phyloP scores from a whole-genome alignment of 2,888 invertebrate genomes.

The Amblyteles armatorius region DNA sequence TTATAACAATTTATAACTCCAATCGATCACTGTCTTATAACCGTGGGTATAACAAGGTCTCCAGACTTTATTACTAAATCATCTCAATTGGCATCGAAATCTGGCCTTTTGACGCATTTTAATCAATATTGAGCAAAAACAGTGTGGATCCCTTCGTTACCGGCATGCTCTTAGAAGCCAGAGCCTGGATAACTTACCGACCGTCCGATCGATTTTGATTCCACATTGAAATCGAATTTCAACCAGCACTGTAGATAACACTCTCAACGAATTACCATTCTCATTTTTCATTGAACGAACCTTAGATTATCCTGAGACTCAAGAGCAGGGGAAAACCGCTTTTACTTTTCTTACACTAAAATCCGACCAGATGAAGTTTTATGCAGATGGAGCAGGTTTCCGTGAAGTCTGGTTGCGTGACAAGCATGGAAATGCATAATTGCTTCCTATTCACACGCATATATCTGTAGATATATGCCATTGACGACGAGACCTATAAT shows the following conservation, averaged over 20 bases:
- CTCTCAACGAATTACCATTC: neutral
- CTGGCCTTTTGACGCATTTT: slow-evolving; percentile 53
- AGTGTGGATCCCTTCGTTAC: slow-evolving; percentile 17
- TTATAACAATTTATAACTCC: neutral
- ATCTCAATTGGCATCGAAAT: slow-evolving; percentile 56
- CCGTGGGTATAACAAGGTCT: slow-evolving; percentile 17
- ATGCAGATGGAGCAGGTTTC: slow-evolving; percentile 13
- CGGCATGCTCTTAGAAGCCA: neutral
- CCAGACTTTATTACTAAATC: slow-evolving; percentile 38
- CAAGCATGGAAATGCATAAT: slow-evolving; percentile 22
- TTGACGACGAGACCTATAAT: neutral
- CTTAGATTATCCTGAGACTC: neutral
- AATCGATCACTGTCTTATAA: slow-evolving; percentile 17
- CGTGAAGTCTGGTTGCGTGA: slow-evolving; percentile 10
- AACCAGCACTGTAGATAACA: neutral
- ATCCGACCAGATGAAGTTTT: neutral
- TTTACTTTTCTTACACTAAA: slow-evolving; percentile 6
- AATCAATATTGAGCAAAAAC: slow-evolving; percentile 47
- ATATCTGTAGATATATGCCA: slow-evolving; percentile 7
- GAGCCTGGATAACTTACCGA: slow-evolving; percentile 1
- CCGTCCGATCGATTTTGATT: neutral
- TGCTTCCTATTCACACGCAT: neutral
- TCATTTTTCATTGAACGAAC: neutral
- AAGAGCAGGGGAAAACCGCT: slow-evolving; percentile 4
- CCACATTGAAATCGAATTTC: neutral